These are phyloP conservation scores for Halictus quadricinctus DNA, from an alignment of 2,888 invertebrate species.

Conservation along the genomic window DNA sequence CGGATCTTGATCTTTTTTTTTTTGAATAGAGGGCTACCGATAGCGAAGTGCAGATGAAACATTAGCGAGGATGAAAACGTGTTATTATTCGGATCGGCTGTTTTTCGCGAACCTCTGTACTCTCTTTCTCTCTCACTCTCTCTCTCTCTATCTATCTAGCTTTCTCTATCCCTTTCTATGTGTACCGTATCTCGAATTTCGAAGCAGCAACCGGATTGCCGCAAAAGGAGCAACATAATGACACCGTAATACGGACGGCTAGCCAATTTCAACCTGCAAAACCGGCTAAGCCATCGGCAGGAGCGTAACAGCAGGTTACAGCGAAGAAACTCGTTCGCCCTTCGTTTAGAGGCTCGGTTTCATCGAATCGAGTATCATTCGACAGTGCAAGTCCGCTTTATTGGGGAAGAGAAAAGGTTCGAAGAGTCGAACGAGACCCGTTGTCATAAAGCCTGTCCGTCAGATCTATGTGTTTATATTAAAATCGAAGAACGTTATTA, in stretches of 20 bases:
- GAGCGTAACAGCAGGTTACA: constrained; percentile 67
- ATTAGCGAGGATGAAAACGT: constrained; percentile 45
- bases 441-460: background rate
- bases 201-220: constrained; percentile 51
- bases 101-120: constrained; percentile 40
- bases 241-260: constrained; percentile 69
- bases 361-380: constrained; percentile 61
- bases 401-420: background rate
- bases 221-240: constrained; percentile 65
- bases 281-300: constrained; percentile 69
- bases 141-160: background rate
- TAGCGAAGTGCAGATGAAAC: constrained; percentile 10
- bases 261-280: constrained; percentile 75
- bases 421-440: background rate
- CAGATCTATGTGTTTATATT: too few species aligned
- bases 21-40: background rate
- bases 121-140: background rate
- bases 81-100: constrained; percentile 55
- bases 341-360: constrained; percentile 70
- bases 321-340: constrained; percentile 73
- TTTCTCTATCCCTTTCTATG: background rate
- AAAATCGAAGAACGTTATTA: too few species aligned
- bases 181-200: constrained; percentile 64
- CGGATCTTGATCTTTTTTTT: background rate
- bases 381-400: constrained; percentile 8